Base-by-base conservation (phyloP, 2,888 invertebrate genomes). In the Tortrix viridana region DNA sequence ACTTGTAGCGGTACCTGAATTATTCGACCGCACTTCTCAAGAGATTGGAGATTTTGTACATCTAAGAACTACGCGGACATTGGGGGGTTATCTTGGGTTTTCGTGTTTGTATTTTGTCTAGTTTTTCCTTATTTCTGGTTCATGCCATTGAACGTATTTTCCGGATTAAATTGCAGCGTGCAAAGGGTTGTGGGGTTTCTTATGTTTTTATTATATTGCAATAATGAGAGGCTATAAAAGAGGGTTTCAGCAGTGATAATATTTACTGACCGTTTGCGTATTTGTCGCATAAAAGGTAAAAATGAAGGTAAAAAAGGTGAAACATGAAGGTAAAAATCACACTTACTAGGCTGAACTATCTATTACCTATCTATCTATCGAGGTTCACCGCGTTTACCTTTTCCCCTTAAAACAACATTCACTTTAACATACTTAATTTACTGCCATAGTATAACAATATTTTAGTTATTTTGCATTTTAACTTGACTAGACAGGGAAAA, bases 21-120 rank as follows among this genome's bases (percentile, higher is more conserved):
- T 88, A 88, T 89, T 89, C 83, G 85, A 78, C 83, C 86, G 80
- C 81, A 82, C 82, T 85, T 81, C 80, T 84, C 76, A 75, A 83
- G 82, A 79, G 71, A 76, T 79, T 72, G 74, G 72, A 77, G 77
- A 76, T 76, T 80, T 81, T 69, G 72, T 74, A 74, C 71, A 66
- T 69, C 70, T 69, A 67, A 66, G 57, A 63, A 63, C 58, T 63
- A 63, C 63, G 65, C 67, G 69, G 68, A 72, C 69, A 67, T 70
- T 67, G 63, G 61, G 67, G 32, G 67, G 71, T 71, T 75, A 71
- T 69, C 67, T 69, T 60, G 67, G 59, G 41, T 18, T 53, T 55
- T 58, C 53, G 52, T 56, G 38, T 43, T 53, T 44, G 59, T n/a
- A 38, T 53, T 58, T 46, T 56, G 57, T 56, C 56, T 41, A 52